Base-by-base conservation (phyloP, 2,797 vertebrate species). In the Paguma larvata region DNA sequence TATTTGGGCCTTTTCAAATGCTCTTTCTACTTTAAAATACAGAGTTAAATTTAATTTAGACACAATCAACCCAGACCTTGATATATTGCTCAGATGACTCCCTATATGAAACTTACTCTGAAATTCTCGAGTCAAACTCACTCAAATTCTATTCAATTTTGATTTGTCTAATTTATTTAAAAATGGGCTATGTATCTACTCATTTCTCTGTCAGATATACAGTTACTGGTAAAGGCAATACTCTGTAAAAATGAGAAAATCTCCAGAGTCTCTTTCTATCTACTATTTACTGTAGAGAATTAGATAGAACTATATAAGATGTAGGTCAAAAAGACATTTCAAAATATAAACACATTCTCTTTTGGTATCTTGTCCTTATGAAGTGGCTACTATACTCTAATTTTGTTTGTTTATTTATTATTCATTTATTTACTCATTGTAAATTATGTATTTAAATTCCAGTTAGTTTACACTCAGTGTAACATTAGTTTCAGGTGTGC, bases 111-210 rank as follows among this genome's bases (percentile, higher is more conserved):
- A 96, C 38, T 62, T 87, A 90, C 23, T 95, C 67, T 80, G 18
- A 90, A 92, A 91, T 87, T 93, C n/a, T 96, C 75, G 77, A 44
- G 46, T 85, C 34, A 79, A 96, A 95, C 23, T 23, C 46, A 95
- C 72, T 93, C 65, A 70, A 94, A 79, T 67, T 87, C 11, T 80
- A 62, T 75, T 88, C 77, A 56, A 85, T 89, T 96, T 94, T 82
- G 6, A 90, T 48, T 95, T 95, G 72, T 75, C 4, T 87, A 90
- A 79, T 83, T 95, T 11, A 95, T n/a, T 88, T 95, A 78, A 73
- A 96, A 95, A 95, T 88, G 56, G 11, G 30, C 10, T 82, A n/a
- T 80, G 12, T 70, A 85, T 87, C 6, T 94, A 91, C 32, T 89
- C 30, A 85, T 75, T 82, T 92, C 34, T 87, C 59, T 89, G 46